Percentiles rank a stretch among this genome's conserved stretches.
Conservation (phyloP, 1,140 invertebrate species). For the Zeugodacus cucurbitae region DNA sequence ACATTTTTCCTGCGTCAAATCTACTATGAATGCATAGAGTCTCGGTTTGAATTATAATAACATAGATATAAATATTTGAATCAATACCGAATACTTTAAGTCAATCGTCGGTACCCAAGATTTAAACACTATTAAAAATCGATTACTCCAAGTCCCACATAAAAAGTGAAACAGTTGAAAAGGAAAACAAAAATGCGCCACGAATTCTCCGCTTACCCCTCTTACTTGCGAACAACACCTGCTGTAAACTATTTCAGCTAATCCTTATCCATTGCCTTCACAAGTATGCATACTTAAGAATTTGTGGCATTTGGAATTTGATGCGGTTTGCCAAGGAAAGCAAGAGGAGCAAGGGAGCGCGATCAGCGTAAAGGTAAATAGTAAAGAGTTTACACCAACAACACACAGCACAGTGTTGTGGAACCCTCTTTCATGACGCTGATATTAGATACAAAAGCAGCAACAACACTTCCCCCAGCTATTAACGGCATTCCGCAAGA, state of each 20-base stretch:
- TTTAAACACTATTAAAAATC: too few relatives aligned
- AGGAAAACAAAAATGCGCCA: too few relatives aligned
- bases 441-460: neutral
- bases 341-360: neutral
- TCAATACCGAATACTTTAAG: too few relatives aligned
- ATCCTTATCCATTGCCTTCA: neutral
- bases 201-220: too few relatives aligned
- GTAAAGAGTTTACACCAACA: neutral
- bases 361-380: neutral
- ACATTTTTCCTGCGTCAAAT: too few relatives aligned
- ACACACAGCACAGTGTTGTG: neutral
- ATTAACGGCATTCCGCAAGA: slow-evolving; percentile 10
- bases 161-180: too few relatives aligned
- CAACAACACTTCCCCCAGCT: neutral
- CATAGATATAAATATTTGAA: too few relatives aligned
- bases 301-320: neutral
- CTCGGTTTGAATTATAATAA: too few relatives aligned
- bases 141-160: too few relatives aligned
- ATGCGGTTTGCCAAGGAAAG: neutral
- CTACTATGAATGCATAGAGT: too few relatives aligned
- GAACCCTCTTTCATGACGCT: neutral
- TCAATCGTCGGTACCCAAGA: too few relatives aligned
- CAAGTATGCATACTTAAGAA: neutral
- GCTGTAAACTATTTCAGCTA: neutral
- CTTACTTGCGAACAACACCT: too few relatives aligned